phyloP scores from a whole-genome alignment of 2,113 vertebrate genomes.

The Neotoma lepida region DNA sequence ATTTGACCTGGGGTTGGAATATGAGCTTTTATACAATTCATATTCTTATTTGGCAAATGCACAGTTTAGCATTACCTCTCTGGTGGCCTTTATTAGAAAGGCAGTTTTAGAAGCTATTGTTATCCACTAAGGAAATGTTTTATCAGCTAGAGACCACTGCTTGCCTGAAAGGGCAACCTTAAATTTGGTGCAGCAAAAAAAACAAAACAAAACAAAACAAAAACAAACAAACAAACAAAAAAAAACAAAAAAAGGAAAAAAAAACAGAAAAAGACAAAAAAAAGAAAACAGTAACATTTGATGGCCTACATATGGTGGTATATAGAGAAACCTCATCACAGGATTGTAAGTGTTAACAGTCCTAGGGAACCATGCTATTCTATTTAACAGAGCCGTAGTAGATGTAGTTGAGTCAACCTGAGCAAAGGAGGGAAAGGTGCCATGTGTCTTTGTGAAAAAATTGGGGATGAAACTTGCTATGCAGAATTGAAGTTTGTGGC shows the following conservation, averaged over 20 bases:
- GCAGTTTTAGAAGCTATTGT: slow-evolving; percentile 78
- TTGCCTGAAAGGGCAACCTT: slow-evolving; percentile 76
- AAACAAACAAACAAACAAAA: background rate
- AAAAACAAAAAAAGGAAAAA: background rate
- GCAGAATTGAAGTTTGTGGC: slow-evolving; percentile 77
- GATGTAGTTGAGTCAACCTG: slow-evolving; percentile 77
- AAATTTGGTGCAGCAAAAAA: slow-evolving; percentile 73
- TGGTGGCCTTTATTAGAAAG: slow-evolving; percentile 77
- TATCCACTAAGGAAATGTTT: slow-evolving; percentile 74
- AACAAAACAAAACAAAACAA: background rate
- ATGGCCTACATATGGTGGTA: slow-evolving; percentile 77
- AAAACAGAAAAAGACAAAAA: background rate
- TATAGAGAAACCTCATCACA: slow-evolving; percentile 81
- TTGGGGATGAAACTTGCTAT: slow-evolving; percentile 71
- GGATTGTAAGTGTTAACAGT: slow-evolving; percentile 75
- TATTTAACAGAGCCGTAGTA: slow-evolving; percentile 84
- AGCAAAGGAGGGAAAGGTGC: slow-evolving; percentile 79
- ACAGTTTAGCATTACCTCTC: slow-evolving; percentile 79
- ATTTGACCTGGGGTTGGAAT: slow-evolving; percentile 77
- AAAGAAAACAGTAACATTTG: slow-evolving; percentile 52
- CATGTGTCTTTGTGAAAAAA: slow-evolving; percentile 72
- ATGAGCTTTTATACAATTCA: slow-evolving; percentile 80
- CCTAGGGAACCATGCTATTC: slow-evolving; percentile 80
- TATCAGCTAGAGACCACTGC: slow-evolving; percentile 72
- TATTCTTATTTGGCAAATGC: slow-evolving; percentile 81